Base-by-base conservation (phyloP, 2,113 vertebrate species). In the Corythaeola cristata region DNA sequence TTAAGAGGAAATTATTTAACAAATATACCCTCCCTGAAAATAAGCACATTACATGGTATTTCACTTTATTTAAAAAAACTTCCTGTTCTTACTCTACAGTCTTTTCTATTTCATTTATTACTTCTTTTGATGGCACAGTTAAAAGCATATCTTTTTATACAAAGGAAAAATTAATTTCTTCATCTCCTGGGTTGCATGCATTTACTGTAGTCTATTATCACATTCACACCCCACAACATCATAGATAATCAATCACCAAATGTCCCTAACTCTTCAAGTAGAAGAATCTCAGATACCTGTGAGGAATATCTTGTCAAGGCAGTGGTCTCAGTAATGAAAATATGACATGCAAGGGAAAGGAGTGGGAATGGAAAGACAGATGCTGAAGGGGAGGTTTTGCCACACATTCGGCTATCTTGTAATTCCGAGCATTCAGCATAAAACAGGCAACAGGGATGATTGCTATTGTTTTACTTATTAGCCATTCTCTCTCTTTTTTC, bases 401-500 rank as follows among this genome's bases (percentile, higher is more conserved):
- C 95, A 95, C 95, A 89, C 78, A 89, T 79, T 95, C 0, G 23
- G 89, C 94, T 91, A 93, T 97, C 71, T 96, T 97, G 97, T 93
- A 97, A 97, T 98, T 98, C 96, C 97, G 98, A 97, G 96, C 85
- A 94, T 97, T 97, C 96, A 87, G 73, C 96, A 79, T 78, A 95
- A 97, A 97, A 95, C 92, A 96, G 97, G 96, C 96, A 97, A 97
- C 60, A 76, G 75, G 90, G 79, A 96, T 98, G 97, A 98, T 98
- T 98, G 96, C 97, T 98, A 95, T 98, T 98, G 98, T 98, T 98
- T 98, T 97, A 98, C 97, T 97, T 97, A 98, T 98, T 97, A 98
- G 91, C 94, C 79, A 93, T 97, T 97, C 97, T 98, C 97, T 96
- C 86, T 47, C 67, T 73, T 96, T 98, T 97, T 90, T 89, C 97